Evolutionary conservation across 2,113 vertebrate species (phyloP).

Genomic region (Petrocephalus microphthalmus): DNA sequence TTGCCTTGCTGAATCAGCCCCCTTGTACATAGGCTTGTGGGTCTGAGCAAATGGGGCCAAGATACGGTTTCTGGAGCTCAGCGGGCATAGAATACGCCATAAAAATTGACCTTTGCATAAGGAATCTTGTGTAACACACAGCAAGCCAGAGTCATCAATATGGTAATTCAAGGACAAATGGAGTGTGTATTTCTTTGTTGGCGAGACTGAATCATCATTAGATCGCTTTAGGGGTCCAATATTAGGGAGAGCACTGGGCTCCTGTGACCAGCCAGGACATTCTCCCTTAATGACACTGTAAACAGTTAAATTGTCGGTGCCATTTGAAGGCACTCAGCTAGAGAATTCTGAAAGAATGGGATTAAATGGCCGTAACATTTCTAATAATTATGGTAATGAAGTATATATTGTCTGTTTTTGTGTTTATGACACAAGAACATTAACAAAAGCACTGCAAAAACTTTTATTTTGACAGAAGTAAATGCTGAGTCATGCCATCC

Average conservation of each 20-base stretch:
- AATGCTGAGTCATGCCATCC: not conserved
- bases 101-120: not conserved
- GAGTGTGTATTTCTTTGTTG: not conserved
- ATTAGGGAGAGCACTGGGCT: not conserved
- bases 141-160: not conserved
- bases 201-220: not conserved
- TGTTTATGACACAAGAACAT: not conserved
- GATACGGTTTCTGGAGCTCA: not conserved
- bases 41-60: not conserved
- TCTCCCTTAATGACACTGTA: not conserved
- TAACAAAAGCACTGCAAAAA: not conserved
- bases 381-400: not conserved
- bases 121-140: not conserved
- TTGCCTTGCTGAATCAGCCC: not conserved
- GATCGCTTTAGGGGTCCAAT: not conserved
- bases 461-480: not conserved
- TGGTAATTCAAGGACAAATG: conserved; percentile 3
- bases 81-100: not conserved
- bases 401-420: not conserved
- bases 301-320: not conserved
- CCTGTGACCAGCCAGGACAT: not conserved
- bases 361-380: not conserved
- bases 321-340: not conserved
- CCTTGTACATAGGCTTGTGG: not conserved
- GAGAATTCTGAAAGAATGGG: not conserved